A percentile compares a stretch with the other conserved stretches of the same genome.
Conservation (phyloP, 2,797 vertebrate species). For the Aldrovandia affinis region DNA sequence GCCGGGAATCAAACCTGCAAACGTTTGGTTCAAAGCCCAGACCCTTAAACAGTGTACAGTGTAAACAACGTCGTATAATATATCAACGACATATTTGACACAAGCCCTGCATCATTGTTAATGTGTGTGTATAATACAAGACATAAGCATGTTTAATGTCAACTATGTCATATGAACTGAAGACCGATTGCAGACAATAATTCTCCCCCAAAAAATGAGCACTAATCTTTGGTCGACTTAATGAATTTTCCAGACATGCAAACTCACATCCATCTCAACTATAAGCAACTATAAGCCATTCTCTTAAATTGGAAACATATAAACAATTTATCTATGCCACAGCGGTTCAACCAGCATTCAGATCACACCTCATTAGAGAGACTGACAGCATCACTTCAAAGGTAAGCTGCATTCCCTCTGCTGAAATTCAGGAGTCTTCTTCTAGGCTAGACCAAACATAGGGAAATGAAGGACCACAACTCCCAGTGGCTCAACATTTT, state of each 20-base stretch:
- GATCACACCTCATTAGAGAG: neutral
- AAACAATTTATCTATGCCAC: neutral
- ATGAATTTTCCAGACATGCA: neutral
- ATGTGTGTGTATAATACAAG: no score
- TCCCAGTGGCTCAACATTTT: no score
- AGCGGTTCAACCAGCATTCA: neutral
- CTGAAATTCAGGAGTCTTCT: neutral
- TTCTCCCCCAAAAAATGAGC: neutral
- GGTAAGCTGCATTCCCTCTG: neutral
- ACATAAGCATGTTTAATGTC: no score
- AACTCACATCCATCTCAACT: neutral
- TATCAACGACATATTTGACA: no score
- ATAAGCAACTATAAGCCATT: no score
- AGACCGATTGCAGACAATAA: neutral
- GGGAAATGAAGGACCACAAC: neutral
- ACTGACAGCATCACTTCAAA: neutral
- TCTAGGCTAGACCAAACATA: neutral
- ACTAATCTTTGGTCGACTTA: no score
- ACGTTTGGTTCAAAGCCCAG: neutral
- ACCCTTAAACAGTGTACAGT: neutral
- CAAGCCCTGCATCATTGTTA: no score
- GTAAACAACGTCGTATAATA: neutral
- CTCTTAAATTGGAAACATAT: neutral
- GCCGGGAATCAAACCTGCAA: neutral
- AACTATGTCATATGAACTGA: neutral